A percentile compares a stretch with the other conserved stretches of the same genome.
These are phyloP conservation scores for Campoletis sonorensis DNA, from an alignment of 1,140 invertebrate species.

Conservation along the genomic window DNA sequence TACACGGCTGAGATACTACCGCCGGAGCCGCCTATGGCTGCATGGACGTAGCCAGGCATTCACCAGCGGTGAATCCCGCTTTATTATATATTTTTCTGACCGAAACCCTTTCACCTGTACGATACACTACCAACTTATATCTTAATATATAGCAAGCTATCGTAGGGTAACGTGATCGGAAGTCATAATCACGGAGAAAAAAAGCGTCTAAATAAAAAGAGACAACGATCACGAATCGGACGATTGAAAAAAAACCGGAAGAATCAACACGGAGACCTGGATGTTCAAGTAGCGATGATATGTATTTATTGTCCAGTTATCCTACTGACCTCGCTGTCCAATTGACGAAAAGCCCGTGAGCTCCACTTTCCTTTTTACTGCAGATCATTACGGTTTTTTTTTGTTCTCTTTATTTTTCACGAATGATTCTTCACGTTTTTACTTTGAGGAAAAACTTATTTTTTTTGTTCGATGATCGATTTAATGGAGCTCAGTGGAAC, in stretches of 20 bases:
- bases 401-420: too few relatives aligned
- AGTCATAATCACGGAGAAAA: constrained; percentile 20
- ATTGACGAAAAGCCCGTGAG: background rate
- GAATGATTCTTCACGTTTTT: too few relatives aligned
- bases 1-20: constrained; percentile 66
- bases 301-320: constrained; percentile 28
- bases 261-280: background rate
- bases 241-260: background rate
- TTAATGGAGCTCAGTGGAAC: too few relatives aligned
- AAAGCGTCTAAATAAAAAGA: background rate
- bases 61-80: constrained; percentile 60
- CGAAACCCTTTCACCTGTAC: constrained; percentile 56
- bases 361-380: background rate
- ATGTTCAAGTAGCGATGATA: constrained; percentile 19
- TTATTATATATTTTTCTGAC: constrained; percentile 58
- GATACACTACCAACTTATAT: too few relatives aligned
- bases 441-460: too few relatives aligned
- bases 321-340: constrained; percentile 6
- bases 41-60: background rate
- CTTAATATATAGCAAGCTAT: background rate
- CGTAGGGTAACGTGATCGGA: constrained; percentile 29
- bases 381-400: background rate
- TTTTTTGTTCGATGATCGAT: too few relatives aligned
- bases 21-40: constrained; percentile 47
- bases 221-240: background rate